A percentile compares a stretch with the other conserved stretches of the same genome.
Conservation (phyloP, 2,888 invertebrate species). For the Crossocerus cetratus region DNA sequence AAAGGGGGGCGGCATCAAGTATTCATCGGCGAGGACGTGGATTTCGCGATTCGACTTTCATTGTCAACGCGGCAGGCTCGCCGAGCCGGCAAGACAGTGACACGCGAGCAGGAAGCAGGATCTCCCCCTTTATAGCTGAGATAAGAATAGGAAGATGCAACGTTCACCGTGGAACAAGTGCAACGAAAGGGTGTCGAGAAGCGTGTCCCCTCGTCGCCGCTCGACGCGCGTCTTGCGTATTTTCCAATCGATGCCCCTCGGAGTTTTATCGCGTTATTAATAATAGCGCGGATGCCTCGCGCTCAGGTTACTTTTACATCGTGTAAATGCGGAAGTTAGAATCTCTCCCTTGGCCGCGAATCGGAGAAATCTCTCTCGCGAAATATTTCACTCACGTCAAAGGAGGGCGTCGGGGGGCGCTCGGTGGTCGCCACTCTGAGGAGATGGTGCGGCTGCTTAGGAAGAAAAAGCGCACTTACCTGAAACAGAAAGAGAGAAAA, state of each 20-base stretch:
- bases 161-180: slow-evolving; percentile 6
- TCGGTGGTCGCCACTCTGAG: too few relatives aligned
- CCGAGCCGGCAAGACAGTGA: slow-evolving; percentile 18
- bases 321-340: too few relatives aligned
- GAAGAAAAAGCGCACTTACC: slow-evolving; percentile 30
- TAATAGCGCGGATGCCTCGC: background rate
- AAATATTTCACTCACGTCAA: background rate
- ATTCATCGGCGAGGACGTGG: slow-evolving; percentile 51
- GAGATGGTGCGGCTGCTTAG: background rate
- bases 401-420: background rate
- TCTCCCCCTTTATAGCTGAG: slow-evolving; percentile 7
- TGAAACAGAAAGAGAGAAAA: slow-evolving; percentile 27
- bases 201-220: background rate
- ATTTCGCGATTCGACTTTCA: slow-evolving; percentile 43
- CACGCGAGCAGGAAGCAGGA: slow-evolving; percentile 50
- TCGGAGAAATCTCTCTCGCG: background rate
- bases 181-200: background rate
- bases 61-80: slow-evolving; percentile 48
- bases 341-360: background rate
- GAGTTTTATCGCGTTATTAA: background rate
- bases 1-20: slow-evolving; percentile 50
- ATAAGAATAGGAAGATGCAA: slow-evolving; percentile 26
- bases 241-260: too few relatives aligned
- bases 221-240: slow-evolving; percentile 15
- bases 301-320: too few relatives aligned